Conservation (phyloP, 2,113 vertebrate genomes). For the Muntiacus reevesi region DNA sequence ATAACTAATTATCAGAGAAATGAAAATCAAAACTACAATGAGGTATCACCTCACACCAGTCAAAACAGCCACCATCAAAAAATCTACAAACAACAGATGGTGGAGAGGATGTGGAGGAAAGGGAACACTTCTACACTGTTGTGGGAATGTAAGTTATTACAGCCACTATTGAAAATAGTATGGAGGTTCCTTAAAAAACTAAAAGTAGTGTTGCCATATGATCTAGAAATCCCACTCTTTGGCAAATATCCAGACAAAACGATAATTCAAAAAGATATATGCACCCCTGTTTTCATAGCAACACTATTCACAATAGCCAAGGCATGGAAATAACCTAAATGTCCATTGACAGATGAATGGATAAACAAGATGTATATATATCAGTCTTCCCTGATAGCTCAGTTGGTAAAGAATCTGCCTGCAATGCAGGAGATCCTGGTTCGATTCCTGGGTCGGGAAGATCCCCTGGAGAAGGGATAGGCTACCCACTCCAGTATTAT, state of each 20-base stretch:
- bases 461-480: neutral
- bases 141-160: neutral
- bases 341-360: neutral
- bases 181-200: neutral
- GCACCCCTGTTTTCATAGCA: neutral
- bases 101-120: neutral
- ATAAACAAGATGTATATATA: neutral
- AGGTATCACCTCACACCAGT: neutral
- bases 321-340: neutral
- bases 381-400: neutral
- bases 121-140: neutral
- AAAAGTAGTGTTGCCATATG: neutral
- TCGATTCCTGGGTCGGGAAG: neutral
- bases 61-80: neutral
- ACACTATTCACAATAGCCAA: neutral
- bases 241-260: neutral
- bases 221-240: neutral
- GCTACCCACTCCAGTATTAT: neutral
- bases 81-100: neutral
- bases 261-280: neutral
- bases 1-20: neutral
- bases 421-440: neutral
- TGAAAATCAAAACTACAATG: neutral
- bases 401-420: neutral
- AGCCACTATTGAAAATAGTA: neutral